Conservation (phyloP, 2,113 vertebrate genomes). For the Psilopogon haemacephalus region DNA sequence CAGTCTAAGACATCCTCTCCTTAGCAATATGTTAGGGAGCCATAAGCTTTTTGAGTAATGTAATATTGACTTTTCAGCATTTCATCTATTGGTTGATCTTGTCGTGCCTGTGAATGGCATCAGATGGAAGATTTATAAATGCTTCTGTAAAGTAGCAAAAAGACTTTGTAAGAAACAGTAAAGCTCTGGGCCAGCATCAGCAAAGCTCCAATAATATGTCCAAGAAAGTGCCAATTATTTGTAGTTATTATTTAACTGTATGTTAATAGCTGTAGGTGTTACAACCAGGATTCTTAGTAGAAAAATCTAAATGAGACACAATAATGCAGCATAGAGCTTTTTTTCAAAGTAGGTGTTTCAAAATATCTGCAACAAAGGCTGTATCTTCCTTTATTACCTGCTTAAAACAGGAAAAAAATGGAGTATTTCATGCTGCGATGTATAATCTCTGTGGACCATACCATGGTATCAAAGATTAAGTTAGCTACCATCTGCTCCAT, state of each 20-base stretch:
- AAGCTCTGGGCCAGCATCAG: background rate
- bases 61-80: background rate
- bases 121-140: background rate
- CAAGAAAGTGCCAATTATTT: background rate
- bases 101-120: background rate
- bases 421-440: slow-evolving; percentile 19
- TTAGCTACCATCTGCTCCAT: slow-evolving; percentile 63
- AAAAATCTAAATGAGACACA: slow-evolving; percentile 1
- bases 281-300: background rate
- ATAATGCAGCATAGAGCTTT: background rate
- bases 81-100: background rate
- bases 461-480: slow-evolving; percentile 41
- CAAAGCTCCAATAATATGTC: background rate
- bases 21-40: background rate
- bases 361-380: background rate
- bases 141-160: background rate
- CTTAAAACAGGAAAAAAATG: background rate
- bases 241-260: background rate
- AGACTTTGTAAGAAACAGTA: background rate
- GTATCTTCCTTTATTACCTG: slow-evolving; percentile 28
- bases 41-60: background rate
- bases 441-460: slow-evolving; percentile 25
- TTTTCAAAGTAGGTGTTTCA: background rate
- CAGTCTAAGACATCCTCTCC: background rate
- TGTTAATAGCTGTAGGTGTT: background rate